phyloP scores from a whole-genome alignment of 2,797 vertebrate genomes.

The Crenichthys baileyi region DNA sequence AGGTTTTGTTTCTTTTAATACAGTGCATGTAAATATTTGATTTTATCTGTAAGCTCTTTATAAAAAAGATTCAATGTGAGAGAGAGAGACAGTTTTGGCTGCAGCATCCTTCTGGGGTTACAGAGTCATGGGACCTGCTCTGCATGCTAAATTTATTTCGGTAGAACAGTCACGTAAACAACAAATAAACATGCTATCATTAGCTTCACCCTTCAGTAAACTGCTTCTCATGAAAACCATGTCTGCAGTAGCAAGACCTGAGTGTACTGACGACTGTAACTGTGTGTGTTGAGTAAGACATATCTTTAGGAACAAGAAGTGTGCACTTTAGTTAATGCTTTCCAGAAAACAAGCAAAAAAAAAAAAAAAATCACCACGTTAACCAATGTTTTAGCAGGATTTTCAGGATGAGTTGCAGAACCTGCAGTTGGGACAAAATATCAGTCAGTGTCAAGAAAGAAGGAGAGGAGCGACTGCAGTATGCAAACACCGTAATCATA shows the following conservation, averaged over 20 bases:
- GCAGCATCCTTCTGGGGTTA: neutral
- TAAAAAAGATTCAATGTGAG: neutral
- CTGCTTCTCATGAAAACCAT: neutral
- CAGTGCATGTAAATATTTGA: too few relatives aligned
- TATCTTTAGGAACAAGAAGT: neutral
- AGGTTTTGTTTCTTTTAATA: too few relatives aligned
- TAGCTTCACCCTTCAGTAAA: neutral
- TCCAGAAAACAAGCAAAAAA: neutral
- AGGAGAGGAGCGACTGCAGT: neutral
- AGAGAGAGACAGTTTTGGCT: neutral
- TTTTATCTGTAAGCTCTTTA: neutral
- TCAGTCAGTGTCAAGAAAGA: neutral
- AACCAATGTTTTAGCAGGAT: neutral
- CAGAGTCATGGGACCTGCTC: neutral
- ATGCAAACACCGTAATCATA: neutral
- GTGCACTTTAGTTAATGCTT: neutral
- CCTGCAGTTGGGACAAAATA: neutral
- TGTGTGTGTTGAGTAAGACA: neutral
- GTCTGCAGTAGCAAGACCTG: neutral
- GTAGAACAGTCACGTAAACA: neutral
- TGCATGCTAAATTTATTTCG: neutral
- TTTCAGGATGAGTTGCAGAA: neutral
- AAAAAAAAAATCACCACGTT: too few relatives aligned
- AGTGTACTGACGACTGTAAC: neutral
- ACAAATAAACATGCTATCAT: neutral